These are phyloP conservation scores for Podotricha telesiphe DNA, from an alignment of 2,888 invertebrate genomes.

Conservation along the genomic window DNA sequence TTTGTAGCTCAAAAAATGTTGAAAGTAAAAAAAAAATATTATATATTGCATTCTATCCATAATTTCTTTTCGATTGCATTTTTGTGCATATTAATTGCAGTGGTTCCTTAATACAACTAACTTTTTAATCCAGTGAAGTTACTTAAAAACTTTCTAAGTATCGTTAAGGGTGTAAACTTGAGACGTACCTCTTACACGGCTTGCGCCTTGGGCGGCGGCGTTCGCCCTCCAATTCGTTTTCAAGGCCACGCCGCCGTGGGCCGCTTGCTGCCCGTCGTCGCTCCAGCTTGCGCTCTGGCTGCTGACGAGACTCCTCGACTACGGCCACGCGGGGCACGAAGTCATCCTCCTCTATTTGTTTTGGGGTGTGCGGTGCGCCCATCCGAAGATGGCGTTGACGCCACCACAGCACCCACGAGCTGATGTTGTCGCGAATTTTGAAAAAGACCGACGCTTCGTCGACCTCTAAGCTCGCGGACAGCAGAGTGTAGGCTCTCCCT, in stretches of 20 bases:
- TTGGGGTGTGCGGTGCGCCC: conserved; percentile 81
- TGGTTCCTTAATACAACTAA: background rate
- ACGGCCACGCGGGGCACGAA: conserved; percentile 68
- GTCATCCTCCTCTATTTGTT: conserved; percentile 72
- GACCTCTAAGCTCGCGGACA: conserved; percentile 49
- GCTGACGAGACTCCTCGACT: conserved; percentile 59
- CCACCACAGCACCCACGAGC: conserved; percentile 81
- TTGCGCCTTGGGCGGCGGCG: conserved; percentile 66
- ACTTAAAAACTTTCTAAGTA: background rate
- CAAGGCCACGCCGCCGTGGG: conserved; percentile 70
- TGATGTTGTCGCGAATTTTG: conserved; percentile 80
- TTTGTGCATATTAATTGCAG: background rate
- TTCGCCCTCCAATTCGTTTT: conserved; percentile 70
- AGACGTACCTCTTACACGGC: conserved; percentile 64
- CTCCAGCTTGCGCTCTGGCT: conserved; percentile 68
- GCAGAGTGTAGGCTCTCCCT: conserved; percentile 52
- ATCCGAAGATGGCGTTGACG: conserved; percentile 79
- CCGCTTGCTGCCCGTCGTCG: conserved; percentile 60
- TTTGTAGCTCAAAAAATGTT: background rate
- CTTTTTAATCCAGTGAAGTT: background rate
- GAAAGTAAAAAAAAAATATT: too few relatives aligned
- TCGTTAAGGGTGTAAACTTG: conserved; percentile 8
- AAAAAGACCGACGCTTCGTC: conserved; percentile 51
- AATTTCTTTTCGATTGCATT: too few relatives aligned
- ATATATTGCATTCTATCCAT: background rate